These are phyloP conservation scores for Sebastes schlegelii DNA, from an alignment of 2,113 vertebrate species.

Conservation along the genomic window DNA sequence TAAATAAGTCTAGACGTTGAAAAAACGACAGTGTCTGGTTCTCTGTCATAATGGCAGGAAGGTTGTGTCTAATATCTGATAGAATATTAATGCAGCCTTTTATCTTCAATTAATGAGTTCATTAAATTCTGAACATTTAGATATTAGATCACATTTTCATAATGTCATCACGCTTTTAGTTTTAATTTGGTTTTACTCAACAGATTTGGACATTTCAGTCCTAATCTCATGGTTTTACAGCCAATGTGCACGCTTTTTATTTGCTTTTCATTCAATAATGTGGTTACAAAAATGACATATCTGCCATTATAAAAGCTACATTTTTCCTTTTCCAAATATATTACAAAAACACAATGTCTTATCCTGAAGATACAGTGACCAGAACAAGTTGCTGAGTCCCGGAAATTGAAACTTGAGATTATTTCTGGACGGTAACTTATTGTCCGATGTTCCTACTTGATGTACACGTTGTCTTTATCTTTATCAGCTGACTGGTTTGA, in stretches of 20 bases:
- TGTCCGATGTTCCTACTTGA: not conserved
- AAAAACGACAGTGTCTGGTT: slow-evolving; percentile 57
- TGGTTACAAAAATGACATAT: not conserved
- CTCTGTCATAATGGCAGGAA: slow-evolving; percentile 49
- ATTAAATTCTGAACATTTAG: slow-evolving; percentile 69
- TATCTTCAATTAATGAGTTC: slow-evolving; percentile 65
- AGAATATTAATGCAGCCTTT: slow-evolving; percentile 73
- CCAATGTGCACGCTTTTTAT: not conserved
- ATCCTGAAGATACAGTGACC: not conserved
- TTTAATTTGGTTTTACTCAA: slow-evolving; percentile 43
- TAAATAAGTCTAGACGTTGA: slow-evolving; percentile 55
- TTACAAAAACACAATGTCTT: not conserved
- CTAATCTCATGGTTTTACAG: not conserved
- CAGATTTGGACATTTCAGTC: not conserved
- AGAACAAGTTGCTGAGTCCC: not conserved
- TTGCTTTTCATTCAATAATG: not conserved
- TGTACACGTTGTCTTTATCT: slow-evolving; percentile 14
- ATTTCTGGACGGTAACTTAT: not conserved
- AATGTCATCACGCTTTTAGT: slow-evolving; percentile 28
- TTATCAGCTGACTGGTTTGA: slow-evolving; percentile 33
- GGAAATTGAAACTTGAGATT: not conserved
- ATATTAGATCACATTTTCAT: slow-evolving; percentile 41
- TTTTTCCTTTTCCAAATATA: not conserved
- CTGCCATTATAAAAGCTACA: not conserved
- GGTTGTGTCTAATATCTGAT: slow-evolving; percentile 67